Evolutionary conservation across 2,797 vertebrate genomes (phyloP).

Genomic region (Gallinago stenura): DNA sequence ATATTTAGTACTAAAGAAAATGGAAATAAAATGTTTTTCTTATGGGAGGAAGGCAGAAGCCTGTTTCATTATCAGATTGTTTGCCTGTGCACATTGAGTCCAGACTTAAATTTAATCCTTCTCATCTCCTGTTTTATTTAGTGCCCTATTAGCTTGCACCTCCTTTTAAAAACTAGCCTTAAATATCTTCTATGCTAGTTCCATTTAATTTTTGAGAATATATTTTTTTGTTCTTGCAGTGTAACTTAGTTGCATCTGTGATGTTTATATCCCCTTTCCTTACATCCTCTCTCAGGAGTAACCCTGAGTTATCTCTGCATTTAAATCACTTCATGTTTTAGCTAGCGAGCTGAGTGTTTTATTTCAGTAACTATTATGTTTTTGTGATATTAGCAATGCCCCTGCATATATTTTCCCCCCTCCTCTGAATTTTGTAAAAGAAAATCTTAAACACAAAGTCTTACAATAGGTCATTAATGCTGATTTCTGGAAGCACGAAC

Average conservation of each 20-base stretch:
- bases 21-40: neutral
- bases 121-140: neutral
- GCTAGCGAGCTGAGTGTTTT: neutral
- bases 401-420: neutral
- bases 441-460: neutral
- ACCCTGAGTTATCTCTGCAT: neutral
- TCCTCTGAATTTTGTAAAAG: neutral
- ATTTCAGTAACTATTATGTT: neutral
- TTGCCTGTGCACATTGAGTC: neutral
- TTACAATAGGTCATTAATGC: neutral
- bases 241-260: neutral
- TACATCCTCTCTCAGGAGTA: neutral
- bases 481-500: neutral
- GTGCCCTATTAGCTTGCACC: neutral
- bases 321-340: neutral
- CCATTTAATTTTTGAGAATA: neutral
- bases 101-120: neutral
- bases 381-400: neutral
- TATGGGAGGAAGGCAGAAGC: neutral
- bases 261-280: neutral
- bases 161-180: neutral
- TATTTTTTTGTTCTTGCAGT: neutral
- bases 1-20: neutral
- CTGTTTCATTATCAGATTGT: neutral
- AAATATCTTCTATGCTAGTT: neutral